A percentile compares a stretch with the other conserved stretches of the same genome.
Evolutionary conservation across 2,113 vertebrate species (phyloP).

Genomic region (Nothoprocta perdicaria): DNA sequence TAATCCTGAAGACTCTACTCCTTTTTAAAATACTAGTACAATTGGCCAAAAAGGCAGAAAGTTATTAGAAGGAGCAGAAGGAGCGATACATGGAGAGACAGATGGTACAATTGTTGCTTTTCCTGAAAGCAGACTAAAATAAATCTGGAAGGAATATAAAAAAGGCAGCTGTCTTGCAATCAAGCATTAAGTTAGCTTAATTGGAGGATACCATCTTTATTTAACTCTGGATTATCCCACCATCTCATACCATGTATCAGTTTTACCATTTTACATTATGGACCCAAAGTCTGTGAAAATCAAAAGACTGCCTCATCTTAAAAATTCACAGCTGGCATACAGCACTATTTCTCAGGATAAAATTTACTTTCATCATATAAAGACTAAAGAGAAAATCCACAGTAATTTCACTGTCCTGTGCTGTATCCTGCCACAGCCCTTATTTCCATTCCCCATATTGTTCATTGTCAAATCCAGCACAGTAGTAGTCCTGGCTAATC

Average conservation of each 20-base stretch:
- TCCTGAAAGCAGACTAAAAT: slow-evolving; percentile 8
- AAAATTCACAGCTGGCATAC: slow-evolving; percentile 16
- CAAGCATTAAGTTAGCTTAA: slow-evolving; percentile 1
- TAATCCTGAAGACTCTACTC: not conserved
- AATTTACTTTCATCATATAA: not conserved
- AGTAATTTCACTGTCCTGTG: not conserved
- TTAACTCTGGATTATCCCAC: slow-evolving; percentile 29
- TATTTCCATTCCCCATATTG: not conserved
- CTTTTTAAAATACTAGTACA: not conserved
- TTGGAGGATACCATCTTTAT: not conserved
- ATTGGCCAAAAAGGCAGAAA: not conserved
- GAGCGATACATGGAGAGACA: not conserved
- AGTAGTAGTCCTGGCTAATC: not conserved
- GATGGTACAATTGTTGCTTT: not conserved
- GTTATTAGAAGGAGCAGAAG: slow-evolving; percentile 1
- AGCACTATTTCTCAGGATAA: not conserved
- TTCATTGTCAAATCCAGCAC: not conserved
- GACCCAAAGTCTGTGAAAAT: not conserved
- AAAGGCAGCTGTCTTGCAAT: slow-evolving; percentile 53
- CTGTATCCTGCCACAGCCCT: not conserved
- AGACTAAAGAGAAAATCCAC: not conserved
- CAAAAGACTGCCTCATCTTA: slow-evolving; percentile 24
- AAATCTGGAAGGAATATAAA: slow-evolving; percentile 3
- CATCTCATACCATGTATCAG: not conserved
- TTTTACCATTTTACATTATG: slow-evolving; percentile 23